Evolutionary conservation across 2,888 invertebrate species (phyloP), one percentile per base, ranked within the genome.

Genomic region (Melinopterus prodromus): DNA sequence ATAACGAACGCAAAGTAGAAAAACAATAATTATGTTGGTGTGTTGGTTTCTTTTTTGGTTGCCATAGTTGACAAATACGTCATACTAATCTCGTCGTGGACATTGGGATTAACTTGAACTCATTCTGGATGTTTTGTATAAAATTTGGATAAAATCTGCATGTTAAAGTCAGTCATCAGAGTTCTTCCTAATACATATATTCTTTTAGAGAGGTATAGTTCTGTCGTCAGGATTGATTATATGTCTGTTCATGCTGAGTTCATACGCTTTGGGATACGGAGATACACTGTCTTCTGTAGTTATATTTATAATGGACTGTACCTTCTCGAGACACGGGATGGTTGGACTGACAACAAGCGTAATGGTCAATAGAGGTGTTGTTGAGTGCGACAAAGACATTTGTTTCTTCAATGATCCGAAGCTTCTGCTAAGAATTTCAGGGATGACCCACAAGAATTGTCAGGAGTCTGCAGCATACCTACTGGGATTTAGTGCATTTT

Each of bases 311-410:
- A 53, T 53, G 53, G 53, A 53, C 53, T 53, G 53, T 53, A 53
- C 53, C 53, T 53, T 9, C 53, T 53, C 12, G 53, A 53, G 53
- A 53, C 80, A 80, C 6, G 80, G 77, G 5, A 74, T 70, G 16
- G 77, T 75, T 14, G 80, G 80, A 12, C 15, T 80, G 12, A 14
- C 74, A 15, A 71, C 69, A 6, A 69, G 74, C 6, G 16, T 80
- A 7, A 36, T 79, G 26, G 69, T 38, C 3, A 78, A 77, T 36
- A 70, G 77, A 12, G 77, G 74, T 14, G 53, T 36, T 15, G 53
- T 80, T 3, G 74, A 80, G 12, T 80, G 80, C 76, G 80, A 80
- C 36, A 53, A 77, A 3, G 38, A 77, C 5, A 79, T 80, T 53
- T 80, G 80, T 26, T 77, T 74, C 15, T 80, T 79, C 53, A 70